Evolutionary conservation across 2,888 invertebrate species (phyloP).

Genomic region (Drosophila subsilvestris): DNA sequence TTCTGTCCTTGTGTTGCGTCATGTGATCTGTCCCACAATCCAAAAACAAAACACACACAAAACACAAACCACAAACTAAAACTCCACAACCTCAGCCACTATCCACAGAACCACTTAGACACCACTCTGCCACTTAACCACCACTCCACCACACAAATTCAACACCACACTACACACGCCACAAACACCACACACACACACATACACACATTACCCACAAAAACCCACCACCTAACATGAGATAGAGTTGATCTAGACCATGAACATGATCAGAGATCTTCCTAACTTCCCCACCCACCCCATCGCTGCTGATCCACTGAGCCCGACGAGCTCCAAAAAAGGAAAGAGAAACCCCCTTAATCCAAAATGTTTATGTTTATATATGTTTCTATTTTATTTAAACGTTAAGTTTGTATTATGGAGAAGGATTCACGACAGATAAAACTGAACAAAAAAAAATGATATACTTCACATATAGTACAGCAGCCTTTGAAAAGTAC

Average conservation of each 20-base stretch:
- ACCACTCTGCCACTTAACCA: conserved; percentile 23
- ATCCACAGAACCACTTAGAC: conserved; percentile 29
- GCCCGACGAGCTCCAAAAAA: conserved; percentile 25
- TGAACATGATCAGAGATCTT: conserved; percentile 17
- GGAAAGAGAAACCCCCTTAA: conserved; percentile 12
- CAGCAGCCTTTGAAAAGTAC: conserved; percentile 80
- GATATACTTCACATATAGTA: conserved; percentile 82
- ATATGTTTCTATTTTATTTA: conserved; percentile 45
- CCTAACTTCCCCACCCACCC: neutral
- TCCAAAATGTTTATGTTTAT: conserved; percentile 42
- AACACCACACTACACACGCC: conserved; percentile 18
- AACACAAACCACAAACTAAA: conserved; percentile 19
- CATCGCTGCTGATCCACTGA: conserved; percentile 6
- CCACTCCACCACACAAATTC: conserved; percentile 18
- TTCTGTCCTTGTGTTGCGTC: conserved; percentile 71
- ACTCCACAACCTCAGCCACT: conserved; percentile 12
- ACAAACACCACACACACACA: conserved; percentile 27
- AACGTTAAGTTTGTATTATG: conserved; percentile 54
- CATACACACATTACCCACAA: conserved; percentile 37
- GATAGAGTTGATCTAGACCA: conserved; percentile 52
- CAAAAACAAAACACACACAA: conserved; percentile 28
- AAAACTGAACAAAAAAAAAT: conserved; percentile 29
- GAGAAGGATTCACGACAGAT: conserved; percentile 65
- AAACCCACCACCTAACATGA: conserved; percentile 33
- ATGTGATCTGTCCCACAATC: conserved; percentile 63